Evolutionary conservation across 2,888 invertebrate species (phyloP).

Genomic region (Eretmocerus hayati): DNA sequence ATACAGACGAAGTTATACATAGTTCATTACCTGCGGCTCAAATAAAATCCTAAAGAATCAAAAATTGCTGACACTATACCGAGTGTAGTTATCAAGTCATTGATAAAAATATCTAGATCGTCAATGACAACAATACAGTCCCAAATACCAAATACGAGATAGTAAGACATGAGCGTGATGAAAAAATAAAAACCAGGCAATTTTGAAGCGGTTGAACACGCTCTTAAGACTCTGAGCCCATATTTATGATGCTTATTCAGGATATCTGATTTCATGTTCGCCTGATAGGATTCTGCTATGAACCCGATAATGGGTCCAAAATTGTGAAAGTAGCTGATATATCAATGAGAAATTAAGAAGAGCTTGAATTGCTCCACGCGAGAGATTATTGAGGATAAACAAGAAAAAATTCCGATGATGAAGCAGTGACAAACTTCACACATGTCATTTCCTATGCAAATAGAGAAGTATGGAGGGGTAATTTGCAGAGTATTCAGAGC

Average conservation of each 20-base stretch:
- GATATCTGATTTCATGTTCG: constrained; percentile 4
- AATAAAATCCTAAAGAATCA: constrained; percentile 3
- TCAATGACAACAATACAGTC: constrained; percentile 1
- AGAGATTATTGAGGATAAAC: too few species aligned
- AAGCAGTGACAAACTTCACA: too few species aligned
- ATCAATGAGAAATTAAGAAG: too few species aligned
- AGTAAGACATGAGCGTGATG: constrained; percentile 1
- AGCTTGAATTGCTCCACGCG: too few species aligned
- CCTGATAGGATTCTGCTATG: too few species aligned
- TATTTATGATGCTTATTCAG: constrained; percentile 10
- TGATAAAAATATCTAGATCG: constrained; percentile 13
- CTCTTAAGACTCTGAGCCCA: constrained; percentile 9
- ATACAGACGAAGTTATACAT: too few species aligned
- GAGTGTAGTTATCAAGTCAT: constrained; percentile 15
- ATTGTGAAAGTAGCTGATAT: too few species aligned
- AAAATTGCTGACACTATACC: constrained; percentile 9
- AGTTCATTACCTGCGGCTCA: constrained; percentile 5
- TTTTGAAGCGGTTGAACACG: constrained; percentile 3
- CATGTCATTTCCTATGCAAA: too few species aligned
- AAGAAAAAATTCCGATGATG: too few species aligned
- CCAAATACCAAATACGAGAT: constrained; percentile 13
- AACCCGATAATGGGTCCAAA: too few species aligned
- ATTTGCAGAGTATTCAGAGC: too few species aligned
- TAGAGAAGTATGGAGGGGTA: too few species aligned
- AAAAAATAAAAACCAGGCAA: constrained; percentile 8